phyloP scores from a whole-genome alignment of 2,113 vertebrate genomes.

The Clarias gariepinus region DNA sequence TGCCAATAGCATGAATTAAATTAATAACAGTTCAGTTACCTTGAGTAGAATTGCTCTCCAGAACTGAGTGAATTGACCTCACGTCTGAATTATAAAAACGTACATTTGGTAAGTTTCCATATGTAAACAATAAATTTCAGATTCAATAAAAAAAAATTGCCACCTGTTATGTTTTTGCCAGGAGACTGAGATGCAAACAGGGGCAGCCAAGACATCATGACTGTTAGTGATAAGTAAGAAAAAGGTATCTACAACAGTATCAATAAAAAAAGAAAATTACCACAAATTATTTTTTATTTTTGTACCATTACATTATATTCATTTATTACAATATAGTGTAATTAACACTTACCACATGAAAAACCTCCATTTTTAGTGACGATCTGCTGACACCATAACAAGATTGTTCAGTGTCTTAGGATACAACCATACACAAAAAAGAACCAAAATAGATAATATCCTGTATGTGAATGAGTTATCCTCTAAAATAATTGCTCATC shows the following conservation, averaged over 20 bases:
- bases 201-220: slow-evolving; percentile 10
- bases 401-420: neutral
- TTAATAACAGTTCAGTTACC: neutral
- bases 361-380: slow-evolving; percentile 36
- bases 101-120: neutral
- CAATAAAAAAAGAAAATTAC: neutral
- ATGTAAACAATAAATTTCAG: neutral
- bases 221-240: neutral
- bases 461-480: neutral
- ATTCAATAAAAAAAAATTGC: neutral
- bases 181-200: slow-evolving; percentile 24
- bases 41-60: slow-evolving; percentile 12
- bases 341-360: slow-evolving; percentile 59
- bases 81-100: neutral
- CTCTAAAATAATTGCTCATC: slow-evolving; percentile 10
- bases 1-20: neutral
- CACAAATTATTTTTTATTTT: neutral
- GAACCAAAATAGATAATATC: neutral
- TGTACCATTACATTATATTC: neutral
- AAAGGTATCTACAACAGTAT: slow-evolving; percentile 12
- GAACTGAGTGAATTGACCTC: neutral
- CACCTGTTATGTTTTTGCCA: slow-evolving; percentile 29
- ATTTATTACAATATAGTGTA: neutral
- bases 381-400: neutral
- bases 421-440: neutral